Conservation (phyloP, 2,888 invertebrate genomes). For the Thalpophila matura region DNA sequence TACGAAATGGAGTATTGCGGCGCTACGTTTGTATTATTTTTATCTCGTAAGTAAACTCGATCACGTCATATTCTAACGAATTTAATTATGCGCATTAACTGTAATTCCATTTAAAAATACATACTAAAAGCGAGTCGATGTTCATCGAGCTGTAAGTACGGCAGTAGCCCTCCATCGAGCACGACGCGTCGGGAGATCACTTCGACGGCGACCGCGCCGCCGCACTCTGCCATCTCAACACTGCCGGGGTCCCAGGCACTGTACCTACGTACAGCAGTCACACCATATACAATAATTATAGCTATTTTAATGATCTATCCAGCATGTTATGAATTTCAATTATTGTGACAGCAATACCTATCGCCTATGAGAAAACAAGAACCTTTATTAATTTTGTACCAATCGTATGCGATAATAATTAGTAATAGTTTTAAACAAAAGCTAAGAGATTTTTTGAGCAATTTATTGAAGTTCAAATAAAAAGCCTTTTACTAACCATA, state of each 20-base stretch:
- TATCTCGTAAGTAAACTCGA: no score
- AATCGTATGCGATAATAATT: no score
- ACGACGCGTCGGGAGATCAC: slow-evolving; percentile 77
- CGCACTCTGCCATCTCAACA: slow-evolving; percentile 86
- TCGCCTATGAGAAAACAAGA: no score
- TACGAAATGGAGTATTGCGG: slow-evolving; percentile 29
- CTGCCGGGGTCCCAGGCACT: slow-evolving; percentile 85
- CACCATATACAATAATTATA: not conserved
- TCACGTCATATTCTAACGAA: no score
- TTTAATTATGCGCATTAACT: not conserved
- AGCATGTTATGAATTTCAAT: no score
- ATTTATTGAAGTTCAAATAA: not conserved
- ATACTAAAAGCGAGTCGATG: slow-evolving; percentile 86
- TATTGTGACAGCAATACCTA: no score
- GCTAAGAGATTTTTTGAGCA: no score
- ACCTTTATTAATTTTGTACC: no score
- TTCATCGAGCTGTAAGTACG: slow-evolving; percentile 81
- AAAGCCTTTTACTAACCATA: slow-evolving; percentile 93
- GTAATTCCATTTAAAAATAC: no score
- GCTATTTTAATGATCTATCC: no score
- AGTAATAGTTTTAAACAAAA: no score
- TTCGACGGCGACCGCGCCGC: slow-evolving; percentile 80
- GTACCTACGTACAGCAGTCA: slow-evolving; percentile 75
- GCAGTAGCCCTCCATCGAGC: slow-evolving; percentile 80
- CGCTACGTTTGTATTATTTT: slow-evolving; percentile 18